Conservation (phyloP, 2,797 vertebrate species). For the Antennarius maculatus region DNA sequence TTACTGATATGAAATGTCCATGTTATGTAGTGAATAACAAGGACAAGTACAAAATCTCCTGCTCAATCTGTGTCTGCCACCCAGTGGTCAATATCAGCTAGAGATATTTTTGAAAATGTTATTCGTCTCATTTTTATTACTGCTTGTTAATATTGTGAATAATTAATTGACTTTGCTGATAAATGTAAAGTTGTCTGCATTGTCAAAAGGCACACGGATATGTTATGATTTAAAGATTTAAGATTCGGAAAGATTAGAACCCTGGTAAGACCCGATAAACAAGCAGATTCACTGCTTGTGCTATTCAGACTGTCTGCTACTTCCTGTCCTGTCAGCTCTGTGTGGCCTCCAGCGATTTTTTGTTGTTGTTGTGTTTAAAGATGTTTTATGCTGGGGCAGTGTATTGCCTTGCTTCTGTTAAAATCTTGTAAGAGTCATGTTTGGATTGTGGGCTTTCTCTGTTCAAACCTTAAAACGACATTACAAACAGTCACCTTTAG, state of each 20-base stretch:
- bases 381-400: slow-evolving; percentile 11
- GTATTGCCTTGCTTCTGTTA: slow-evolving; percentile 25
- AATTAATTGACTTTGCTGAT: background rate
- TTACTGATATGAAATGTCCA: slow-evolving; percentile 1
- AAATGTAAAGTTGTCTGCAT: background rate
- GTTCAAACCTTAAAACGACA: background rate
- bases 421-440: background rate
- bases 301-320: slow-evolving; percentile 47
- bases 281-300: background rate
- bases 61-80: slow-evolving; percentile 55
- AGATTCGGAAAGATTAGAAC: background rate
- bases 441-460: slow-evolving; percentile 9
- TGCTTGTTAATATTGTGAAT: too few species aligned
- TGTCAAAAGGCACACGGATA: background rate
- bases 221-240: background rate
- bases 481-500: background rate
- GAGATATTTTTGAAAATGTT: slow-evolving; percentile 3
- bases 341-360: slow-evolving; percentile 30
- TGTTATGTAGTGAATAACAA: background rate
- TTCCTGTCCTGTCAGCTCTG: slow-evolving; percentile 35
- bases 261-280: background rate
- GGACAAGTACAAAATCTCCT: slow-evolving; percentile 2
- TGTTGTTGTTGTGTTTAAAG: slow-evolving; percentile 12
- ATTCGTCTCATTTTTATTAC: background rate
- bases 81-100: slow-evolving; percentile 60